phyloP scores from a whole-genome alignment of 2,888 invertebrate species.

The Isoperla grammatica region DNA sequence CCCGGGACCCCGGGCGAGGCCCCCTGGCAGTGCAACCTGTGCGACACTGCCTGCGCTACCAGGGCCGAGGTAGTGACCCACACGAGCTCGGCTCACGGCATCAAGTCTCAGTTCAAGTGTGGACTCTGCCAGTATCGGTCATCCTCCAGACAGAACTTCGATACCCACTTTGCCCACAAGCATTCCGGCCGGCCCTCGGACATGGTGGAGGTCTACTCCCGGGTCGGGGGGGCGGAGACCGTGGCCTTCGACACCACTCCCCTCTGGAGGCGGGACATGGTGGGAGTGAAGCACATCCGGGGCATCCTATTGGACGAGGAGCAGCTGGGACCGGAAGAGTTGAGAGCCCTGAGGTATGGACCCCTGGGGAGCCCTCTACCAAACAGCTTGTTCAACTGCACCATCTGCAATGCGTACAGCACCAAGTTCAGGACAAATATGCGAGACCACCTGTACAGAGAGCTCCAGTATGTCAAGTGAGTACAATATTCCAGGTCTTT shows the following conservation, averaged over 20 bases:
- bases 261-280: conserved; percentile 55
- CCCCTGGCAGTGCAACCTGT: conserved; percentile 63
- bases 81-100: conserved; percentile 53
- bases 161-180: conserved; percentile 54
- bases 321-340: conserved; percentile 22
- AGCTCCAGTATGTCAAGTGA: conserved; percentile 61
- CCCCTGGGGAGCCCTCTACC: conserved; percentile 47
- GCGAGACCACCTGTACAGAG: conserved; percentile 60
- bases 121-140: conserved; percentile 57
- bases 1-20: conserved; percentile 9
- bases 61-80: conserved; percentile 57
- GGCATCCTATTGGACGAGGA: conserved; percentile 56
- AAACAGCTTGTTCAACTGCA: conserved; percentile 49
- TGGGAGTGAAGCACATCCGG: conserved; percentile 52
- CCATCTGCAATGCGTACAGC: conserved; percentile 54
- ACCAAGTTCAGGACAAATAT: conserved; percentile 55
- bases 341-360: conserved; percentile 33
- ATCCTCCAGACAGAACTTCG: conserved; percentile 51
- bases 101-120: conserved; percentile 66
- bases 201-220: neutral
- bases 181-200: conserved; percentile 46
- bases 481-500: conserved; percentile 34
- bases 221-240: conserved; percentile 28
- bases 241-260: conserved; percentile 52
- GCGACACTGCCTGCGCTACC: conserved; percentile 55